Evolutionary conservation across 2,797 vertebrate genomes (phyloP).

Genomic region (Anisognathus igniventris): DNA sequence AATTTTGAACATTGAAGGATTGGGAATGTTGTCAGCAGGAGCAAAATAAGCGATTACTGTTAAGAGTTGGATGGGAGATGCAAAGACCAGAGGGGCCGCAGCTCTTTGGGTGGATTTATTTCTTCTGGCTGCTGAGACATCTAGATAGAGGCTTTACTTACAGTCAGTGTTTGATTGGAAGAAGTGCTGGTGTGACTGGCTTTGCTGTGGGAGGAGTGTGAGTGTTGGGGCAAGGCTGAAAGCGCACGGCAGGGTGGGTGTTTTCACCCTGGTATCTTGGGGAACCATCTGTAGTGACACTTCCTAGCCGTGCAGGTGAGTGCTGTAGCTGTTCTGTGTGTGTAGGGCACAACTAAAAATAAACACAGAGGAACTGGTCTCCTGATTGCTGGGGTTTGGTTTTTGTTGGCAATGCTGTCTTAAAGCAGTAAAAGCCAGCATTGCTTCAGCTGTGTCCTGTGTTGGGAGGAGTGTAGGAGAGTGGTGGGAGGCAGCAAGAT

Average conservation of each 20-base stretch:
- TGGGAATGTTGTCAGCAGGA: neutral
- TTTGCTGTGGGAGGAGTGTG: fast-evolving
- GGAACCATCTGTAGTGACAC: neutral
- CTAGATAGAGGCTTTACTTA: neutral
- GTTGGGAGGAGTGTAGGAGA: neutral
- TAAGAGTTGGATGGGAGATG: neutral
- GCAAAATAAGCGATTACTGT: neutral
- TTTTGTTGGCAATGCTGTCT: neutral
- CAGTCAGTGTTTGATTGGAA: neutral
- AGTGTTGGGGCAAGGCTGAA: neutral
- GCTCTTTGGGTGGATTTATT: neutral
- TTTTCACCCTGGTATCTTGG: neutral
- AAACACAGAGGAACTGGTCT: neutral
- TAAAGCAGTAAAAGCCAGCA: neutral
- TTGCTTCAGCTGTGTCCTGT: neutral
- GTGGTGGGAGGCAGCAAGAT: neutral
- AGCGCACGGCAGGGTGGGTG: neutral
- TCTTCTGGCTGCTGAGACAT: neutral
- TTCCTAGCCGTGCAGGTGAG: neutral
- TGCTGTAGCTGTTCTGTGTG: fast-evolving
- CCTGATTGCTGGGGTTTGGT: fast-evolving
- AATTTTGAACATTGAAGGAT: neutral
- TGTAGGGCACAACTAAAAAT: neutral
- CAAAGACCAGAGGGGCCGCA: neutral
- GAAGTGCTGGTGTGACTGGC: neutral